Base-by-base conservation (phyloP, 2,113 vertebrate species). In the Pachypanchax playfairii region DNA sequence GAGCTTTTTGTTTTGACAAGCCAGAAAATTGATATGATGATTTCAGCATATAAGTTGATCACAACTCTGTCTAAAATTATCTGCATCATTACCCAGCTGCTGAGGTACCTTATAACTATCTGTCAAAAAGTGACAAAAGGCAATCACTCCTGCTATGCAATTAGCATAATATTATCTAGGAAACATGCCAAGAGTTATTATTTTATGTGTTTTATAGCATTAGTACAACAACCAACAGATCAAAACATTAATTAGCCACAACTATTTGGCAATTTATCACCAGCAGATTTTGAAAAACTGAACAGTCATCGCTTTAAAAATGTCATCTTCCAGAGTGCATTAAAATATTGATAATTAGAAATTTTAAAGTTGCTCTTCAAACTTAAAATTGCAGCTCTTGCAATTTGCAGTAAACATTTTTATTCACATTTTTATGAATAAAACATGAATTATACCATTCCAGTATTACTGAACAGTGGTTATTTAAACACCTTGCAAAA, bases 101-200 rank as follows among this genome's bases (percentile, higher is more conserved):
- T 15, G 46, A 65, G 39, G 6, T 57, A 36, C 6, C 47, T 53
- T 12, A 35, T 57, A 36, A 31, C 62, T 31, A 9, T 48, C 57
- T 77, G 77, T 63, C 65, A 73, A 26, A 63, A 58, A 50, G 1
- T 60, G 64, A 54, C 7, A 8, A 38, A 39, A 65, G 22, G 43
- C n/a, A 29, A 36, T 31, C 53, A 24, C 35, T 38, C 21, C 10
- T 6, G 2, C 36, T 15, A 31, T 17, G 17, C 35, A 52, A 10
- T 46, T 13, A 53, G 20, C 6, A 14, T 9, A 35, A 36, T 29
- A 46, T 57, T 41, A 42, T 50, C 25, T 42, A 68, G 15, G 43
- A 36, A 47, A 28, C 2, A 17, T 24, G 21, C n/a, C 1, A 6
- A 44, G 11, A 22, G 43, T 14, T 46, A 25, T 46, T 14, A n/a